Evolutionary conservation across 2,797 vertebrate genomes (phyloP).

Genomic region (Sitta carolinensis): DNA sequence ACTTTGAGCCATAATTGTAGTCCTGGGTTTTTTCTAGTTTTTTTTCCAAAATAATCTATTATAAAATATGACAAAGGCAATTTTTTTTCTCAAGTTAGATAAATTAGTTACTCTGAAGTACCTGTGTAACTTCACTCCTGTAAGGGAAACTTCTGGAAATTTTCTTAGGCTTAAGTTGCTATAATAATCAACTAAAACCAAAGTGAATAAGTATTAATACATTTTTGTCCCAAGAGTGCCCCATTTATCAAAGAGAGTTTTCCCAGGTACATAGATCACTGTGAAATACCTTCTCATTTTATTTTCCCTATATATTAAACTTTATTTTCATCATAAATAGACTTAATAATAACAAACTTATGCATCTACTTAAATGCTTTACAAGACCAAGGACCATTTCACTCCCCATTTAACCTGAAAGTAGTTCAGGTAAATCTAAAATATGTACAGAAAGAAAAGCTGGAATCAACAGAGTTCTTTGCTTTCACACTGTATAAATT

Average conservation of each 20-base stretch:
- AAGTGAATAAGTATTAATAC: neutral
- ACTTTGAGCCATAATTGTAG: neutral
- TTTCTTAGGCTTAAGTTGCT: neutral
- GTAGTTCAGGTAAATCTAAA: slow-evolving; percentile 12
- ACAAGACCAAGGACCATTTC: neutral
- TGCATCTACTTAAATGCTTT: neutral
- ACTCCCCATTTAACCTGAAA: neutral
- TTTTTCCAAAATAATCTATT: neutral
- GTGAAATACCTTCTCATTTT: neutral
- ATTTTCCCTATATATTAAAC: neutral
- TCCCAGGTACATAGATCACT: neutral
- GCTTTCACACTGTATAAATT: slow-evolving; percentile 54
- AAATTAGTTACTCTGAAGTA: neutral
- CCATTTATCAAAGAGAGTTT: neutral
- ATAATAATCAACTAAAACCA: neutral
- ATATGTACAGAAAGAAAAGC: slow-evolving; percentile 5
- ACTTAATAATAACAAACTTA: neutral
- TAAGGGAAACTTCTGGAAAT: neutral
- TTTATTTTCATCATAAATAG: neutral
- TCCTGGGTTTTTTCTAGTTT: neutral
- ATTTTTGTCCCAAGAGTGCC: neutral
- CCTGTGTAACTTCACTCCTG: neutral
- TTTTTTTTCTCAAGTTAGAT: neutral
- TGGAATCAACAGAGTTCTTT: slow-evolving; percentile 47
- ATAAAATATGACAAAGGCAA: neutral